Base-by-base conservation (phyloP, 64 coral and sea anemone genomes). In the Montipora cactus region DNA sequence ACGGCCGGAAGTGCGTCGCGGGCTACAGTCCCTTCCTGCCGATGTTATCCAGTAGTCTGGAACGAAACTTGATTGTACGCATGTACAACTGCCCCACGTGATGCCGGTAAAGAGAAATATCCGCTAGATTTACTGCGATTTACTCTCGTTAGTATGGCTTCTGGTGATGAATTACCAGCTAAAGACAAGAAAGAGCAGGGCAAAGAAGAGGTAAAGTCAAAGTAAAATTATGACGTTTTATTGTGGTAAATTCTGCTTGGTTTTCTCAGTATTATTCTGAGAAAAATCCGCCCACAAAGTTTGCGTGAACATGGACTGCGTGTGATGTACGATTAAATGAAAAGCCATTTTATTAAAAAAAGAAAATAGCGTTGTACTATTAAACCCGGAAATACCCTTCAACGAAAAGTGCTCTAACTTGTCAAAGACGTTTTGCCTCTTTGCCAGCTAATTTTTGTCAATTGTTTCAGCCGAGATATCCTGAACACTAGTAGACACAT, bases 131-230 rank as follows among this genome's bases (percentile, higher is more conserved):
- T 61, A 79, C 61, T 18, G 51, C 69, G 53, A 93, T 76, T 93
- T 76, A 79, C 20, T 77, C 28, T 23, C 8, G 49, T 79, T 87
- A 85, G 16, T 87, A 95, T 95, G 94, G 94, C 94, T 92, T 95
- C 94, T 92, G 94, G 94, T 79, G 94, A 95, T 79, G 90, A 92
- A 91, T 66, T 91, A 61, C 64, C 89, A 13, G 77, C 59, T 2
- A 95, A 95, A 91, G 89, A 95, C 59, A 87, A 92, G 49, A 95
- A 95, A 51, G 90, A 95, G 81, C 62, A 90, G 47, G 78, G 57
- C 19, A 89, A 62, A 74, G 59, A 88, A 66, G 77, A 95, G 89
- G 94, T 95, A 89, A 64, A 44, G 16, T 49, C n/a, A 19, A 19
- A 72, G 58, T 20, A 14, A 10, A 25, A 23, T 67, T n/a, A 48